Conservation (phyloP, 2,888 invertebrate species). For the Ormyrus thymus region DNA sequence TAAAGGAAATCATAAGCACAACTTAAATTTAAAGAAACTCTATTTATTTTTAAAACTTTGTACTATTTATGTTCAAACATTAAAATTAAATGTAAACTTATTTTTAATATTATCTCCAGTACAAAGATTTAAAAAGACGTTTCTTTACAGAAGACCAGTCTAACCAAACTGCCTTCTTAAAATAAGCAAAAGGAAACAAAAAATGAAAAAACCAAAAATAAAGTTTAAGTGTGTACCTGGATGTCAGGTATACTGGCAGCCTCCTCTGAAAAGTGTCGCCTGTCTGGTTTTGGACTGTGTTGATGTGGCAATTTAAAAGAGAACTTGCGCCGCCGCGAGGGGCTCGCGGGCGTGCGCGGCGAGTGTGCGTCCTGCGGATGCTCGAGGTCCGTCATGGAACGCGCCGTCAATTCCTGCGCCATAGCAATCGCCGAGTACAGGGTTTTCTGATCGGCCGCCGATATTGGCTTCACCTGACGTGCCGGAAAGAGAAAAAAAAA, state of each 20-base stretch:
- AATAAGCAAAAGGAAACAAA: not conserved
- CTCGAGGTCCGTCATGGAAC: constrained; percentile 74
- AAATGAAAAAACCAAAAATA: constrained; percentile 56
- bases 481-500: constrained; percentile 30
- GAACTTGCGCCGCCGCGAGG: constrained; percentile 85
- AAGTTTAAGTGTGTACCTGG: constrained; percentile 80
- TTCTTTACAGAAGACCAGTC: no score
- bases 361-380: constrained; percentile 72
- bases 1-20: constrained; percentile 23
- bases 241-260: constrained; percentile 90
- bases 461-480: constrained; percentile 89
- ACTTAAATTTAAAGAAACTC: not conserved
- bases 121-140: no score
- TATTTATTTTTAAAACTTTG: not conserved
- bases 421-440: constrained; percentile 94
- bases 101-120: no score
- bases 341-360: constrained; percentile 74
- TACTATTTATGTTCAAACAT: no score
- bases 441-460: constrained; percentile 93
- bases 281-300: constrained; percentile 81
- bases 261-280: constrained; percentile 93
- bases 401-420: constrained; percentile 91
- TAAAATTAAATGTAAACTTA: no score
- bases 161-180: no score
- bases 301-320: constrained; percentile 84